phyloP scores from a whole-genome alignment of 1,140 invertebrate species.

The Drosophila virilis region DNA sequence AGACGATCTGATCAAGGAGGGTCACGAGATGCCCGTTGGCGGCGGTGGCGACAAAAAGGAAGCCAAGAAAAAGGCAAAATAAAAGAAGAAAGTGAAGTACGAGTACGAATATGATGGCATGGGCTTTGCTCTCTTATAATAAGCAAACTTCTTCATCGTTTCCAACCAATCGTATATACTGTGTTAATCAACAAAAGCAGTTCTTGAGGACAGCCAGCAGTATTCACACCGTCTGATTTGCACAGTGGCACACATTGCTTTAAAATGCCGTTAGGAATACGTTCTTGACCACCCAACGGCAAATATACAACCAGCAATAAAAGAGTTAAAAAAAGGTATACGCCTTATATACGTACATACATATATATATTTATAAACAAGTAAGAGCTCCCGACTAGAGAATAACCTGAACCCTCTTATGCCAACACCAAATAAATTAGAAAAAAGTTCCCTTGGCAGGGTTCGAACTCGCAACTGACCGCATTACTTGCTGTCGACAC shows the following conservation, averaged over 20 bases:
- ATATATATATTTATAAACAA: too few species aligned
- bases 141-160: constrained; percentile 71
- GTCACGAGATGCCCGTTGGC: constrained; percentile 91
- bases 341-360: too few species aligned
- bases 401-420: too few species aligned
- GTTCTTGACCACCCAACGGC: neutral
- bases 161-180: constrained; percentile 28
- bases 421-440: too few species aligned
- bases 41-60: constrained; percentile 89
- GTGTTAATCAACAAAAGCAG: constrained; percentile 38
- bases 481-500: too few species aligned
- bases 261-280: neutral
- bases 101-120: constrained; percentile 88
- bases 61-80: constrained; percentile 91
- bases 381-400: too few species aligned
- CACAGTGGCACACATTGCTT: constrained; percentile 40
- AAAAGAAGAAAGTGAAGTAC: constrained; percentile 92
- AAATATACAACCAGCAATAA: constrained; percentile 27
- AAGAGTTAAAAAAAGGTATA: too few species aligned
- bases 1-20: constrained; percentile 94
- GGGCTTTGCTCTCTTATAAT: constrained; percentile 94
- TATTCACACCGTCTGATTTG: constrained; percentile 8
- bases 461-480: too few species aligned
- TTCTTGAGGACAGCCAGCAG: constrained; percentile 11
- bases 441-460: too few species aligned